These are phyloP conservation scores for Rhynchotus rufescens DNA, from an alignment of 2,797 vertebrate species.

Conservation along the genomic window DNA sequence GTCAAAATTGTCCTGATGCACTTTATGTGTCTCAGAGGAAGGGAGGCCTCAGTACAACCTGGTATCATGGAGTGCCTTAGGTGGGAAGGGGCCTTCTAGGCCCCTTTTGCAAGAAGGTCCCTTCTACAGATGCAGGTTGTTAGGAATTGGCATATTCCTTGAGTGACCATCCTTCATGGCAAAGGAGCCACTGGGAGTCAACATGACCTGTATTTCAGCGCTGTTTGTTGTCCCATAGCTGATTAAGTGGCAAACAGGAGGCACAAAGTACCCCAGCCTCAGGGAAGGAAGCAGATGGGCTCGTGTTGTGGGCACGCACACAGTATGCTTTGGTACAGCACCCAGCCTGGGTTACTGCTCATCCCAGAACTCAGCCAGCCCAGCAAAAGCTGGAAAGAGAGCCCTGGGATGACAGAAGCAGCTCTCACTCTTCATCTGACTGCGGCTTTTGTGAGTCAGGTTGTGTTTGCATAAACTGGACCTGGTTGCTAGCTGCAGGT, in stretches of 20 bases:
- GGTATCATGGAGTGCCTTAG: not conserved
- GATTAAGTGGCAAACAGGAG: not conserved
- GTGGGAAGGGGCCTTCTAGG: not conserved
- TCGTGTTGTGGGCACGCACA: not conserved
- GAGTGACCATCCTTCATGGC: not conserved
- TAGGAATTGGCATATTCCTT: fast-evolving
- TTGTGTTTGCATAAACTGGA: slow-evolving; percentile 59
- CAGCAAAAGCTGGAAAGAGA: not conserved
- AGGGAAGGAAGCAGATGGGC: not conserved
- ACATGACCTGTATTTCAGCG: not conserved
- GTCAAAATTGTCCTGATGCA: not conserved
- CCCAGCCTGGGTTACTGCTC: not conserved
- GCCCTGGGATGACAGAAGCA: slow-evolving; percentile 21
- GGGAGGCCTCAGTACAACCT: not conserved
- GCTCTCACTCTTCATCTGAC: slow-evolving; percentile 43
- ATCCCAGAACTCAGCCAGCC: not conserved
- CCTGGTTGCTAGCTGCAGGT: slow-evolving; percentile 56
- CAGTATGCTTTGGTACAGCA: not conserved
- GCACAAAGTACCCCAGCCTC: not conserved
- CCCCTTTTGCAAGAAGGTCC: not conserved
- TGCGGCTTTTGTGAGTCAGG: slow-evolving; percentile 59
- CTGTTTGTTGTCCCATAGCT: not conserved
- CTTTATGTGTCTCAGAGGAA: not conserved
- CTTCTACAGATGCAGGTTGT: not conserved
- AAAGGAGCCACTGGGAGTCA: not conserved